Base-by-base conservation (phyloP, 2,797 vertebrate species). In the Bradypodion pumilum region DNA sequence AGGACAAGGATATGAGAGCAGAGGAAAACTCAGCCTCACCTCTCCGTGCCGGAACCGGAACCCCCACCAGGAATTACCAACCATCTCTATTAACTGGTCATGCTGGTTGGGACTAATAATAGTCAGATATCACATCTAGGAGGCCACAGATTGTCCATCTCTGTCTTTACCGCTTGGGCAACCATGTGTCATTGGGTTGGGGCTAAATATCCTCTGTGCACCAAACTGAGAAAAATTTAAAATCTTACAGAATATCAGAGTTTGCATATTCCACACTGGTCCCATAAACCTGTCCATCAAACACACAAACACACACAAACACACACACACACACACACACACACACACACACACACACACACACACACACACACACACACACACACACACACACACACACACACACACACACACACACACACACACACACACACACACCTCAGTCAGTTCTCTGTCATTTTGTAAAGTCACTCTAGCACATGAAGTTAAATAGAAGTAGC, bases 401-500 rank as follows among this genome's bases (percentile, higher is more conserved):
- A n/a, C n/a, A n/a, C n/a, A n/a, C n/a, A n/a, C n/a, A n/a, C n/a
- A n/a, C n/a, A 25, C 27, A 40, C 62, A 16, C 16, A 8, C 79
- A 81, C 32, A 72, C 35, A 62, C 44, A 72, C 66, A n/a, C n/a
- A n/a, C n/a, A n/a, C n/a, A n/a, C n/a, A n/a, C 66, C 40, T 29
- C 66, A n/a, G 84, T 87, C 76, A 78, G 74, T 42, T 65, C 40
- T 80, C 15, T 68, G 49, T 60, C 70, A 49, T 85, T 68, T 25
- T 75, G 52, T 35, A 69, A 35, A 80, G 69, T 25, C 37, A 60
- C 40, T 9, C 44, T 32, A 74, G 69, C 29, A 66, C 62, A 75
- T 60, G 70, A 74, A 68, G 29, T 70, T 63, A 87, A 44, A 21
- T 46, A 59, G 78, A 81, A 81, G 63, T 62, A 85, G 84, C 63